phyloP scores from a whole-genome alignment of 2,888 invertebrate genomes.

The Oegoconia quadripuncta region DNA sequence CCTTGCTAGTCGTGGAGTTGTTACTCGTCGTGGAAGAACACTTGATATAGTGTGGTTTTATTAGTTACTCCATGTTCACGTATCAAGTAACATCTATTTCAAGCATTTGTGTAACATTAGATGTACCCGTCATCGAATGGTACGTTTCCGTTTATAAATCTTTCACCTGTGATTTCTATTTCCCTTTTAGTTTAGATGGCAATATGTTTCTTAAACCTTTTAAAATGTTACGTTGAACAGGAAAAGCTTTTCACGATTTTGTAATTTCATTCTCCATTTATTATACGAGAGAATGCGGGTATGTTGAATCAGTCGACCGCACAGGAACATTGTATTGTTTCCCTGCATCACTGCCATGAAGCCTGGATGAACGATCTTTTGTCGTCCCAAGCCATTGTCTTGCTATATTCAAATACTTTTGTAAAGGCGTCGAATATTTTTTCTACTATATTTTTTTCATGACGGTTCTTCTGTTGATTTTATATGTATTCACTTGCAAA shows the following conservation, averaged over 20 bases:
- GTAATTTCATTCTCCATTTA: conserved; percentile 26
- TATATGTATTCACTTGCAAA: background rate
- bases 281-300: conserved; percentile 49
- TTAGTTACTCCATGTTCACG: conserved; percentile 36
- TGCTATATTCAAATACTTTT: conserved; percentile 58
- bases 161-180: conserved; percentile 1
- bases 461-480: conserved; percentile 28
- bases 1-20: too few species aligned
- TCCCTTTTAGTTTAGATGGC: too few species aligned
- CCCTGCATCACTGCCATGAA: conserved; percentile 49
- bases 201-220: too few species aligned
- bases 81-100: conserved; percentile 39
- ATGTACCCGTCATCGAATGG: conserved; percentile 25
- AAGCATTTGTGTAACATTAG: conserved; percentile 30
- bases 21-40: too few species aligned
- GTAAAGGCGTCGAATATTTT: conserved; percentile 42
- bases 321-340: conserved; percentile 62
- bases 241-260: conserved; percentile 11
- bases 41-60: conserved; percentile 29
- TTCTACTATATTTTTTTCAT: conserved; percentile 34
- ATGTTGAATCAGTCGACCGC: conserved; percentile 63
- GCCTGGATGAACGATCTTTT: conserved; percentile 58
- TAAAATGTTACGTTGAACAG: conserved; percentile 21
- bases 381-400: conserved; percentile 63
- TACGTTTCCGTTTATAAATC: background rate